A percentile compares a stretch with the other conserved stretches of the same genome.
These are phyloP conservation scores for Sminthurinus aureus DNA, from an alignment of 2,888 invertebrate species.

Conservation along the genomic window DNA sequence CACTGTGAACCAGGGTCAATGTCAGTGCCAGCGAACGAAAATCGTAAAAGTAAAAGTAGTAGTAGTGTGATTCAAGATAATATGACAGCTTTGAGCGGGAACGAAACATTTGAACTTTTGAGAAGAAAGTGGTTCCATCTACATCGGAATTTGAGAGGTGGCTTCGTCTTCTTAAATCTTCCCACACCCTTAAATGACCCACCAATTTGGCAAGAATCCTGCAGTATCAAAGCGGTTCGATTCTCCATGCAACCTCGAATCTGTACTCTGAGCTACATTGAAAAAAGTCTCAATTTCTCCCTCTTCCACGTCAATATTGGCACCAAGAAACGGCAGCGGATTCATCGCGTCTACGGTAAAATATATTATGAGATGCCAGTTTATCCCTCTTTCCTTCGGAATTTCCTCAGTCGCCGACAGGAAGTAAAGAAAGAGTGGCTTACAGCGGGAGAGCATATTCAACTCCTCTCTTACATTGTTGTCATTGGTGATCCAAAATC, in stretches of 20 bases:
- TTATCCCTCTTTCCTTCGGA: constrained; percentile 5
- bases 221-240: background rate
- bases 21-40: background rate
- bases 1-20: background rate
- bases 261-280: constrained; percentile 14
- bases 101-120: background rate
- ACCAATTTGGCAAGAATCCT: constrained; percentile 24
- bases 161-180: constrained; percentile 8
- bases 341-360: constrained; percentile 2
- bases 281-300: constrained; percentile 16
- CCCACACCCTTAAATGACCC: background rate
- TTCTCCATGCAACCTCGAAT: constrained; percentile 12
- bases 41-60: too few species aligned
- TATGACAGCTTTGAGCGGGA: too few species aligned
- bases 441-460: constrained; percentile 15
- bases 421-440: constrained; percentile 27
- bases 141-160: background rate
- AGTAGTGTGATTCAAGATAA: too few species aligned
- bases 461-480: constrained; percentile 17
- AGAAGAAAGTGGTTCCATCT: background rate
- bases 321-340: background rate
- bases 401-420: constrained; percentile 2
- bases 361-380: constrained; percentile 7
- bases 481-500: background rate
- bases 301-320: constrained; percentile 26